Percentiles rank a stretch among this genome's conserved stretches.
phyloP scores from a whole-genome alignment of 92 coral and sea anemone genomes.

The Heliopora coerulea region DNA sequence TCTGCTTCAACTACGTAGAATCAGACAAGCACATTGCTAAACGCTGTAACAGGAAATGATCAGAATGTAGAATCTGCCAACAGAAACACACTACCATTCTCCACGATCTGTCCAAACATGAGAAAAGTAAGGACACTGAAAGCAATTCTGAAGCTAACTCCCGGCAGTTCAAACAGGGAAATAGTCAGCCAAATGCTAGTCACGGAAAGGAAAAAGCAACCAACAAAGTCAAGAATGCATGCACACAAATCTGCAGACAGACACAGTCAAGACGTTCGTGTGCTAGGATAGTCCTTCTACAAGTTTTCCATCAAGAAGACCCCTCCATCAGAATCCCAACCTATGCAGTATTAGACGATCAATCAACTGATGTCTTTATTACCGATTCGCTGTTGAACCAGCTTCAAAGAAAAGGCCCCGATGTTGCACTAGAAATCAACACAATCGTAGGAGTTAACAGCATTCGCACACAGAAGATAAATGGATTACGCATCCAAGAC shows the following conservation, averaged over 20 bases:
- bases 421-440: slow-evolving; percentile 28
- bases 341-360: slow-evolving; percentile 35
- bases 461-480: slow-evolving; percentile 21
- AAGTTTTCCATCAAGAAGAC: slow-evolving; percentile 50
- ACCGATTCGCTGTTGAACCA: slow-evolving; percentile 23
- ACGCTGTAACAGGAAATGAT: slow-evolving; percentile 13
- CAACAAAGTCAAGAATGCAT: slow-evolving; percentile 40
- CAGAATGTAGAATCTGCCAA: slow-evolving; percentile 54
- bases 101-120: slow-evolving; percentile 51
- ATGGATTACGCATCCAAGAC: slow-evolving; percentile 34
- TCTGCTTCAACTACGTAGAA: slow-evolving; percentile 25
- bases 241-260: slow-evolving; percentile 57
- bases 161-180: too few relatives aligned
- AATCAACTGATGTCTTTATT: slow-evolving; percentile 39
- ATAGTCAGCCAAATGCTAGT: too few relatives aligned
- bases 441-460: slow-evolving; percentile 36
- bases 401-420: slow-evolving; percentile 8
- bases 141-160: too few relatives aligned
- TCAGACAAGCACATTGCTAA: slow-evolving; percentile 32
- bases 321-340: slow-evolving; percentile 40
- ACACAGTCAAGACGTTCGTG: slow-evolving; percentile 57
- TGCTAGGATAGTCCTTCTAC: slow-evolving; percentile 63
- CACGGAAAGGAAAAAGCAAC: slow-evolving; percentile 2
- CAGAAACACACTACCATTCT: slow-evolving; percentile 59
- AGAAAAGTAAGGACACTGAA: slow-evolving; percentile 20